Conservation (phyloP, 2,113 vertebrate species). For the Planiliza haematocheilus region DNA sequence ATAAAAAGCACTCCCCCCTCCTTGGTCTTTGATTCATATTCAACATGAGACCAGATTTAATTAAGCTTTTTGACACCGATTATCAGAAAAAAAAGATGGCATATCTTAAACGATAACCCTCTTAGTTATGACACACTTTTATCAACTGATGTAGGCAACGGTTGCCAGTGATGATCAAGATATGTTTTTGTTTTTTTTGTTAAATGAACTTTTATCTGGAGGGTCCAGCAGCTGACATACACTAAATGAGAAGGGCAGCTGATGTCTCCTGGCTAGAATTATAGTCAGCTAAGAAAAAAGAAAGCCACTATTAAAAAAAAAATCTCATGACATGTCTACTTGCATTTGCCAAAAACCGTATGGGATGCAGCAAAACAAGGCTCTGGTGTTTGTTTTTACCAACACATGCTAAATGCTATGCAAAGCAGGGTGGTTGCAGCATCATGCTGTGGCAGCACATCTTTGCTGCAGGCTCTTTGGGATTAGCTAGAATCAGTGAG, state of each 20-base stretch:
- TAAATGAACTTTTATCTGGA: neutral
- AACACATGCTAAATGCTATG: neutral
- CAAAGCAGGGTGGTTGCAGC: neutral
- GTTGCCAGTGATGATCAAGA: neutral
- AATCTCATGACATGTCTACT: conserved; percentile 14
- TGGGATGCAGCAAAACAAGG: conserved; percentile 1
- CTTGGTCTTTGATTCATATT: conserved; percentile 12
- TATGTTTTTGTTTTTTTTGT: neutral
- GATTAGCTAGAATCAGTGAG: neutral
- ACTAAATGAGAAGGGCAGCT: neutral
- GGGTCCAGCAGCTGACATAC: neutral
- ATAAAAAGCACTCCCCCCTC: conserved; percentile 40
- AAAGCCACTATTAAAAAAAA: conserved; percentile 17
- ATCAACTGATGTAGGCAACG: neutral
- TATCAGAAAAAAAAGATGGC: neutral
- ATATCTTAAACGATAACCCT: neutral
- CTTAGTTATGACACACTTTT: neutral
- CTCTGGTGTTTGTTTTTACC: neutral
- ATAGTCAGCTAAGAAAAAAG: neutral
- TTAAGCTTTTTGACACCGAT: conserved; percentile 51
- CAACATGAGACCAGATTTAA: conserved; percentile 7
- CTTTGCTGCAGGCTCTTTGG: neutral
- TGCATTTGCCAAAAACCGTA: conserved; percentile 3
- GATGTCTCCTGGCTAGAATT: neutral
- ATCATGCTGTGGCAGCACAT: neutral